These are phyloP conservation scores for Nasonovia ribisnigri DNA, from an alignment of 2,888 invertebrate genomes.

Conservation along the genomic window DNA sequence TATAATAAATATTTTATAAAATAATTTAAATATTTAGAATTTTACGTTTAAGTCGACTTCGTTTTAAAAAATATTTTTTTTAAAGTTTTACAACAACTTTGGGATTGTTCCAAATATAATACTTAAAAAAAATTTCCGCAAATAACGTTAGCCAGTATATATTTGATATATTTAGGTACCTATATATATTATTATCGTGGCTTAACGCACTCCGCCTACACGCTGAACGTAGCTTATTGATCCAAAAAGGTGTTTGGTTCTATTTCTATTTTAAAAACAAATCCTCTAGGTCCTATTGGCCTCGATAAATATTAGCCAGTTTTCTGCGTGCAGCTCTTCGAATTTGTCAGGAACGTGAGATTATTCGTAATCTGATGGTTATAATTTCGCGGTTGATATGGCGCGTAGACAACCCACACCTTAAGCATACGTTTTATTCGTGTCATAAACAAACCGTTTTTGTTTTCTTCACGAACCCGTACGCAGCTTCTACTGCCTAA, in stretches of 20 bases:
- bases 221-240: not conserved
- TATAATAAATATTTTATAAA: not conserved
- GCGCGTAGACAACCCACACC: constrained; percentile 36
- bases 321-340: constrained; percentile 52
- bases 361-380: constrained; percentile 29
- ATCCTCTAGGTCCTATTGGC: constrained; percentile 36
- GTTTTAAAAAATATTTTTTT: not conserved
- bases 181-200: not conserved
- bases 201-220: constrained; percentile 41
- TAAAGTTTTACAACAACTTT: constrained; percentile 19
- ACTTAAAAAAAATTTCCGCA: constrained; percentile 33
- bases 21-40: constrained; percentile 15
- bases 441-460: constrained; percentile 13
- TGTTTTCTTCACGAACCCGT: not conserved
- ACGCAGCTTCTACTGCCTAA: not conserved
- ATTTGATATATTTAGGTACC: not conserved
- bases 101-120: constrained; percentile 34
- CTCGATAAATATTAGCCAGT: constrained; percentile 54
- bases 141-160: constrained; percentile 48
- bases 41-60: not conserved
- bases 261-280: constrained; percentile 57
- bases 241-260: constrained; percentile 59
- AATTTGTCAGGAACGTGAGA: constrained; percentile 42
- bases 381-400: constrained; percentile 11
- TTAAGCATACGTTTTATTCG: not conserved